Evolutionary conservation across 2,888 invertebrate species (phyloP).

Genomic region (Drosophila histrio): DNA sequence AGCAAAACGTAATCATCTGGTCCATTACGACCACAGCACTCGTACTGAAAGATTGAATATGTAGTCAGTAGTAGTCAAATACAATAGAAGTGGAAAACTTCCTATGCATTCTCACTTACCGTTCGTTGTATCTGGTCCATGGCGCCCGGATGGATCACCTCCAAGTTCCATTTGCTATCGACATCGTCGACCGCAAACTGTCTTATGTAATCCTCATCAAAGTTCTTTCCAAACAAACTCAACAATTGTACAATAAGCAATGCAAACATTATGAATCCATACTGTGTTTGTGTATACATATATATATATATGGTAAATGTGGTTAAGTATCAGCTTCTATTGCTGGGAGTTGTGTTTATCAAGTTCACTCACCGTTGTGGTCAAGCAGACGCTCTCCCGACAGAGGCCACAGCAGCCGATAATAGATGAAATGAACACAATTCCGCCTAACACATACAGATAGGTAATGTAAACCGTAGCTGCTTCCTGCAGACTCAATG

Average conservation of each 20-base stretch:
- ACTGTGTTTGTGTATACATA: conserved; percentile 86
- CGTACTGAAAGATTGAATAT: conserved; percentile 48
- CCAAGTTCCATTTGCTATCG: conserved; percentile 84
- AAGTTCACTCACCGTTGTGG: conserved; percentile 69
- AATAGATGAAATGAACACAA: conserved; percentile 67
- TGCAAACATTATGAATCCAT: conserved; percentile 88
- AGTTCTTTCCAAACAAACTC: conserved; percentile 87
- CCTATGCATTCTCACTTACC: conserved; percentile 60
- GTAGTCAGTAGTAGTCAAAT: too few relatives aligned
- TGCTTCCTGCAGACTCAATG: conserved; percentile 52
- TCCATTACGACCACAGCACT: conserved; percentile 80
- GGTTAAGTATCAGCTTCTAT: neutral
- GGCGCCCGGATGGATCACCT: conserved; percentile 57
- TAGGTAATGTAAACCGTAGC: conserved; percentile 64
- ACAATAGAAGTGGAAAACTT: too few relatives aligned
- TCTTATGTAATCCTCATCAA: conserved; percentile 86
- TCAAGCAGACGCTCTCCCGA: conserved; percentile 72
- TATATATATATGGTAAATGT: neutral
- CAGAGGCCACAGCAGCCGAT: conserved; percentile 79
- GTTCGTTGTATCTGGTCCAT: conserved; percentile 76
- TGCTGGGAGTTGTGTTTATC: conserved; percentile 15
- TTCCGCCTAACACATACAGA: conserved; percentile 67
- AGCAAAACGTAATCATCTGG: conserved; percentile 72
- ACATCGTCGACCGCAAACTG: conserved; percentile 85
- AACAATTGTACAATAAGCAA: conserved; percentile 90